Base-by-base conservation (phyloP, 2,888 invertebrate species). In the Hirudinaria manillensis region DNA sequence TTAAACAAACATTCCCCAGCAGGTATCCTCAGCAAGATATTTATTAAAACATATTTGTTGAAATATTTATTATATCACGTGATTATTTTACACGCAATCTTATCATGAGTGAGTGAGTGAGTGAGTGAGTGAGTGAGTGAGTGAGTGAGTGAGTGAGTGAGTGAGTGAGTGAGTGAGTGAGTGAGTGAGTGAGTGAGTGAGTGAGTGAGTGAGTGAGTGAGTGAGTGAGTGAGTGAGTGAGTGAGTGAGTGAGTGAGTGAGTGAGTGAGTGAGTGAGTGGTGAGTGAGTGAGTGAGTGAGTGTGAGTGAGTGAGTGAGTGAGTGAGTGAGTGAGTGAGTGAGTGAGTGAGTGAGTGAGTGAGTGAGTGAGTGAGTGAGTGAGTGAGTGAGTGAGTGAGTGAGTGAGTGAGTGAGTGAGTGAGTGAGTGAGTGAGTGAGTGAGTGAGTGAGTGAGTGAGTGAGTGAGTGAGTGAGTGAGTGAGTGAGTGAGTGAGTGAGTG, bases 151-250 rank as follows among this genome's bases (percentile, higher is more conserved):
- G 56, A 56, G 16, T 56, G 56, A 56, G 56, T 56, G 56, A 56
- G 56, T 56, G 56, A 56, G 56, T 56, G 56, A 56, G 56, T 56
- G 56, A 56, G 56, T 56, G 56, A 56, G 56, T 56, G 56, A 56
- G 56, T 56, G 56, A 56, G 56, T 56, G 56, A 56, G 56, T 56
- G 56, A 56, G 56, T 56, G 56, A 56, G 56, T 56, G 56, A 56
- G 56, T 56, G 56, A 56, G 56, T 56, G 56, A 56, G 56, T 56
- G 56, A 56, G 56, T 56, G 56, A 56, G 56, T 56, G 56, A 56
- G 56, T 56, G 56, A 56, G 56, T 56, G 56, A 56, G 56, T 56
- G 56, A 56, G 56, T 56, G 56, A 56, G 56, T 56, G 56, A 56
- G 56, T 56, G 56, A 56, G 56, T 56, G 56, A 56, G 56, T 56